Evolutionary conservation across 2,113 vertebrate genomes (phyloP).

Genomic region (Hydrochoerus hydrochaeris): DNA sequence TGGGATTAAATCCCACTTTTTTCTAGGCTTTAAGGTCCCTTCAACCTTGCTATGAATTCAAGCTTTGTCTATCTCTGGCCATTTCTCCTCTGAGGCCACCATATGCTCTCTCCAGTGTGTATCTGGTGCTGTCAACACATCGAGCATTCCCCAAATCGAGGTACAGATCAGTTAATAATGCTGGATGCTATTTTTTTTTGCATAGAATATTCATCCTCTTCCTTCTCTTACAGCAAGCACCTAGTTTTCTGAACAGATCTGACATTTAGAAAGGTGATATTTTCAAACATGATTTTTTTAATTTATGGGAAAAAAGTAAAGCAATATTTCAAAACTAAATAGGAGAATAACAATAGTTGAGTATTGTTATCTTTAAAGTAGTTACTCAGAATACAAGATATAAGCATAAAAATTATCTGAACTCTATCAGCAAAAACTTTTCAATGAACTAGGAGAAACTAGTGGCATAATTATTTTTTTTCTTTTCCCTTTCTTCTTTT

Average conservation of each 20-base stretch:
- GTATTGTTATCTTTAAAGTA: no score
- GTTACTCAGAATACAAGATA: no score
- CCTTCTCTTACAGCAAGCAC: neutral
- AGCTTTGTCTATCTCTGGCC: neutral
- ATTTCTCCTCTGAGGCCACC: neutral
- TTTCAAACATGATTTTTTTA: neutral
- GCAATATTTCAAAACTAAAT: no score
- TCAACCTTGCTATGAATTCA: neutral
- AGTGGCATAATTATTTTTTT: no score
- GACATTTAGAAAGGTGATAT: conserved; percentile 6
- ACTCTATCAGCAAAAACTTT: no score
- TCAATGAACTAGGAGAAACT: no score
- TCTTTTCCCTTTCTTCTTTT: no score
- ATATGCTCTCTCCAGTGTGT: neutral
- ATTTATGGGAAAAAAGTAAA: no score
- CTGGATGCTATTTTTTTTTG: neutral
- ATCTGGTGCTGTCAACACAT: neutral
- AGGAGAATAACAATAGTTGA: no score
- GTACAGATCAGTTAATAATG: neutral
- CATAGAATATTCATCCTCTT: neutral
- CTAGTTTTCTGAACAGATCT: neutral
- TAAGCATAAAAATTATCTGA: no score
- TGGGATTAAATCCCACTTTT: neutral
- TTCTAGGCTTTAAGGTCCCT: neutral
- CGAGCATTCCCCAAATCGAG: neutral